Evolutionary conservation across 2,888 invertebrate species (phyloP).

Genomic region (Eulithis prunata): DNA sequence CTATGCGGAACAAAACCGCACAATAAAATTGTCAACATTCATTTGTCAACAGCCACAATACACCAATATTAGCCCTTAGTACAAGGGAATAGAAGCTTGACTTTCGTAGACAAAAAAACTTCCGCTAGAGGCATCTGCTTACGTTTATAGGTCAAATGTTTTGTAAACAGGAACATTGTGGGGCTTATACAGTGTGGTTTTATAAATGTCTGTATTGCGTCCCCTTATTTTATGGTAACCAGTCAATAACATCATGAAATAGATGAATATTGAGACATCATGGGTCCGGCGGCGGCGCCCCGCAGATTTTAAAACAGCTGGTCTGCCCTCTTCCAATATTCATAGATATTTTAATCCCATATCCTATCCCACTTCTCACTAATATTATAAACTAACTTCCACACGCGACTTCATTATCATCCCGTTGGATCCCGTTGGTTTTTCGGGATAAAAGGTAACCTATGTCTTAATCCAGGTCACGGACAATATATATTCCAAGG

Average conservation of each 20-base stretch:
- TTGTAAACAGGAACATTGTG: constrained; percentile 66
- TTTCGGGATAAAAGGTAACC: too few species aligned
- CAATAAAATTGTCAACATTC: constrained; percentile 79
- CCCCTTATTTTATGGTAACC: constrained; percentile 37
- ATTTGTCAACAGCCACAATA: constrained; percentile 71
- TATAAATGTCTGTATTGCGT: constrained; percentile 44
- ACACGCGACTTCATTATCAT: too few species aligned
- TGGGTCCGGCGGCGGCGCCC: neutral
- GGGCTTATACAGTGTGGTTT: constrained; percentile 46
- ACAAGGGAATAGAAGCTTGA: constrained; percentile 54
- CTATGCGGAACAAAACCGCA: constrained; percentile 54
- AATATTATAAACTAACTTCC: too few species aligned
- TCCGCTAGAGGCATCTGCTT: constrained; percentile 68
- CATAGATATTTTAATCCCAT: too few species aligned
- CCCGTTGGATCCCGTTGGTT: too few species aligned
- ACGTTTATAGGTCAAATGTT: constrained; percentile 76
- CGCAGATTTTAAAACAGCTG: constrained; percentile 2
- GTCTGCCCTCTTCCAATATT: neutral
- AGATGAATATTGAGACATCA: neutral
- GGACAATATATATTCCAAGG: too few species aligned
- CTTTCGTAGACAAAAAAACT: constrained; percentile 57
- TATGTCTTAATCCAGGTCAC: too few species aligned
- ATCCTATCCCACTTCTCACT: too few species aligned
- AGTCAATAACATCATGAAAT: constrained; percentile 6
- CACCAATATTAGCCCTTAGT: constrained; percentile 51